Base-by-base conservation (phyloP, 53 echinoderm and acorn worm species). In the Echinarachnius parma region DNA sequence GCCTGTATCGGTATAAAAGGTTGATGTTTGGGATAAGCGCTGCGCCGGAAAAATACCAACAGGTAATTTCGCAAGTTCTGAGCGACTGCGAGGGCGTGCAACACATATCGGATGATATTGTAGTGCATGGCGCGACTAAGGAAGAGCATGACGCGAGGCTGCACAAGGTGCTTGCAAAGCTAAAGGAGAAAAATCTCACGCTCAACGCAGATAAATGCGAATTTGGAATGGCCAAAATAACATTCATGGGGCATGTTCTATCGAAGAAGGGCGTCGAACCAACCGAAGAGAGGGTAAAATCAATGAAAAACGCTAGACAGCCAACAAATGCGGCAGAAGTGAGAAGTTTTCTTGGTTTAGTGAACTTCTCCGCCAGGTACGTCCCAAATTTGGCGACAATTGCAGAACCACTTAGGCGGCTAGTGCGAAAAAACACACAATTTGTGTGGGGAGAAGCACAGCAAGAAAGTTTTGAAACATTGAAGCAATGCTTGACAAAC, bases 31-130 rank as follows among this genome's bases (percentile, higher is more conserved):
- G 79, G 9, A 85, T 79, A 9, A 74, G 64, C 36, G 61, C 75
- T 5, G 57, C 79, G 2, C 79, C 85, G 5, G 79, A 85, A 31
- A 68, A 39, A 49, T 84, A 87, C 29, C 89, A 89, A 31, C 60
- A 75, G 16, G 63, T 89, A 5, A 81, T 84, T 28, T 31, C 54
- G 34, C 84, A 84, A 54, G 64, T 81, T 16, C 5, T 89, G 14
- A n/a, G 53, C 55, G 80, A 62, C 31, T 80, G 89, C 62, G 78
- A 84, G 22, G 62, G 80, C 13, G 80, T 80, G 11, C 53, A 58
- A 1, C 80, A 84, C 49, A 89, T 84, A 44, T 84, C 81, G 23
- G 78, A 88, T 88, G 84, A 88, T 31, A 83, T 86, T 76, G 76
- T 86, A 5, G 81, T 66, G 9, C 65, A 67, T 59, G 86, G 67